Evolutionary conservation across 1,140 invertebrate species (phyloP), one percentile per base, ranked within the genome.

Genomic region (Phthorimaea operculella): DNA sequence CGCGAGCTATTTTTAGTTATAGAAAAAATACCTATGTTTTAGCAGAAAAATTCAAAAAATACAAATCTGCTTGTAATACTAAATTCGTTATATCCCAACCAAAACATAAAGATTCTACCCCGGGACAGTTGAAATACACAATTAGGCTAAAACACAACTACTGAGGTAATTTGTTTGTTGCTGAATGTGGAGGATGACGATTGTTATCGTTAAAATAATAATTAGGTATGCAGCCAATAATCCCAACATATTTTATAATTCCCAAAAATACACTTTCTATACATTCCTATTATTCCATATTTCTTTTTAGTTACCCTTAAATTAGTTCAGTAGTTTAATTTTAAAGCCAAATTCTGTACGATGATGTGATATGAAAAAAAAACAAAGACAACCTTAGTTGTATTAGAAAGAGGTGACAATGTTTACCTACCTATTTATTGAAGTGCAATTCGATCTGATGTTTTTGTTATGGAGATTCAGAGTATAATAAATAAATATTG

Each of bases 11-110:
- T 17, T 84, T 74, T 60, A 81, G 66, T 58, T 69, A 79, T 42
- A 72, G 76, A 57, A 84, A 76, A 66, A 79, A 74, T 49, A 61
- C 64, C 6, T 84, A 65, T 60, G 75, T 84, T 34, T 72, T 81
- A 51, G 71, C 70, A 54, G 81, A 84, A 57, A 83, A 75, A 56
- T 79, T 81, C 58, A 60, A 64, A 42, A 83, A 83, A 55, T 83
- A 83, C 60, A 83, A 79, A 66, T 80, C 79, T 21, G 59, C 77
- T 34, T 70, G 62, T 62, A 81, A 69, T 55, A 68, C 77, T 45
- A 82, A 82, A 33, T 83, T 83, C 62, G 62, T 83, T 28, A 83
- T 83, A 69, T 67, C 78, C 1, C 77, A 76, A 61, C 76, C 73
- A 11, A 74, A 72, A 54, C 51, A 60, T 12, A 63, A 72, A 39